Evolutionary conservation across 2,797 vertebrate species (phyloP), one percentile per base, ranked within the genome.

Genomic region (Paratrypauchen microcephalus): DNA sequence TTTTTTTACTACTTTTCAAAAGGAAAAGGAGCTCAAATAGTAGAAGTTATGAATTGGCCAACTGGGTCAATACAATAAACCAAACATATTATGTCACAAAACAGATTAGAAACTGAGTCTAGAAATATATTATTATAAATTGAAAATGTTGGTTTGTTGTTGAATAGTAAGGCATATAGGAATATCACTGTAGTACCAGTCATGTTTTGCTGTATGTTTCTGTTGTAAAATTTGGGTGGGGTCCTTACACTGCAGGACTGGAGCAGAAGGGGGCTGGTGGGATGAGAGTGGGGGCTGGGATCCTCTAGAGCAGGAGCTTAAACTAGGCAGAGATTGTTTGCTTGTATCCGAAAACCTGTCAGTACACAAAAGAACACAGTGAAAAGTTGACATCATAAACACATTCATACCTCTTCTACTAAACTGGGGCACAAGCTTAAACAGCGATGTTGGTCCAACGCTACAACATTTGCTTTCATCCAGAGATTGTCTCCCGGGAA

Each of bases 181-280:
- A 32, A 47, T 9, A 13, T 30, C 26, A 16, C 47, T 28, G 63
- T 52, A 24, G 18, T 64, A 18, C 41, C 15, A 48, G 15, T n/a
- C 24, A 65, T 52, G 45, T 65, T 28, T 50, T 28, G 24, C 63
- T 28, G 47, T 57, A 57, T 28, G 24, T 80, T 76, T 86, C 68
- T 74, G 77, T 73, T 83, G 65, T 64, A 71, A 75, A 77, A 85
- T 83, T 84, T 88, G 89, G 87, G 89, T 89, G 88, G 86, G 88
- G 91, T 89, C 82, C 72, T 83, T 73, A 79, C 59, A 39, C 73
- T 85, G 83, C 78, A 76, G 70, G 77, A 71, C 74, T 75, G 73
- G 70, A 76, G 73, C 69, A 60, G 73, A 63, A 69, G 74, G 74
- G 73, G 75, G 69, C 65, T 69, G 68, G 48, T 69, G 21, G 39